Evolutionary conservation across 2,113 vertebrate genomes (phyloP).

Genomic region (Gavialis gangeticus): DNA sequence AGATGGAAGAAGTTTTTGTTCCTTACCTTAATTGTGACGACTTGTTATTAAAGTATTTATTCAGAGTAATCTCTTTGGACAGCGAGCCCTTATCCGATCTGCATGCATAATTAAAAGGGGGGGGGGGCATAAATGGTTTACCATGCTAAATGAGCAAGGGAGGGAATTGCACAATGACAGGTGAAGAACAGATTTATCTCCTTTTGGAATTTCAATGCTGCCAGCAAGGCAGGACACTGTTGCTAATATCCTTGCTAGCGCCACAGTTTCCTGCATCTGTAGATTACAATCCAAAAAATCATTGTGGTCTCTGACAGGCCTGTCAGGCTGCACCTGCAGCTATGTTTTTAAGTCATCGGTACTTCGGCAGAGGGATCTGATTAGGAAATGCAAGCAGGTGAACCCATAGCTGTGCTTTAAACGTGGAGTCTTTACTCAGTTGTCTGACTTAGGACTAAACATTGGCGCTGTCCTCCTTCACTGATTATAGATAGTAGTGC

Average conservation of each 20-base stretch:
- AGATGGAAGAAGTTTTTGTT: constrained; percentile 76
- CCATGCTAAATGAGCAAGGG: constrained; percentile 67
- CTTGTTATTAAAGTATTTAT: constrained; percentile 78
- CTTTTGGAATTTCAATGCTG: constrained; percentile 71
- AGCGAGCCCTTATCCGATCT: constrained; percentile 72
- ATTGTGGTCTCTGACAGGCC: constrained; percentile 43
- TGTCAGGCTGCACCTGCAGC: constrained; percentile 34
- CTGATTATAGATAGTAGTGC: constrained; percentile 45
- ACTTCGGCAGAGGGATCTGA: constrained; percentile 15
- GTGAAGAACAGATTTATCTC: constrained; percentile 67
- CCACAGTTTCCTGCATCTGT: constrained; percentile 51
- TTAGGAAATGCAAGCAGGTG: constrained; percentile 44
- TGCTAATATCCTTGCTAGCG: constrained; percentile 72
- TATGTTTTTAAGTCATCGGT: constrained; percentile 32
- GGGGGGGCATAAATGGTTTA: constrained; percentile 61
- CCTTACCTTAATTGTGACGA: constrained; percentile 69
- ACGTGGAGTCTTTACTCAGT: constrained; percentile 51
- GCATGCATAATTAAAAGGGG: constrained; percentile 75
- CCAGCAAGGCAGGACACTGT: constrained; percentile 67
- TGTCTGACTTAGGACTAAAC: constrained; percentile 63
- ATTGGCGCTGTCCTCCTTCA: constrained; percentile 46
- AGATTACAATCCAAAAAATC: constrained; percentile 64
- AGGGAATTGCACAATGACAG: constrained; percentile 71
- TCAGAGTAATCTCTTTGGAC: constrained; percentile 76
- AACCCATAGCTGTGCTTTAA: constrained; percentile 52